A percentile compares a stretch with the other conserved stretches of the same genome.
phyloP scores from a whole-genome alignment of 2,113 vertebrate genomes.

The Nothobranchius kuhntae region DNA sequence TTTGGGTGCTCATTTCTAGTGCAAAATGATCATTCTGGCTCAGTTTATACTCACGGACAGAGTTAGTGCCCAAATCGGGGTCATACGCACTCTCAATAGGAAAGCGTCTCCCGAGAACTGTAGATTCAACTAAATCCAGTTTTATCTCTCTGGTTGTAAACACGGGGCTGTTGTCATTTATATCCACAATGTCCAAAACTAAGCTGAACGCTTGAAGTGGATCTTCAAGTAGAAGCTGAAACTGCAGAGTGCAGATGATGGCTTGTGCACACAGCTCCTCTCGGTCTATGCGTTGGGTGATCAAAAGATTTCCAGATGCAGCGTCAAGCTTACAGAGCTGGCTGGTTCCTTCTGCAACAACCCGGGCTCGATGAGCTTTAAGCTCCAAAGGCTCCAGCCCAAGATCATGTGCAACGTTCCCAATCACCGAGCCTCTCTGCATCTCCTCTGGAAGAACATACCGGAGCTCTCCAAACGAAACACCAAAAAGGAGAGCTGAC shows the following conservation, averaged over 20 bases:
- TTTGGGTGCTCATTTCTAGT: conserved; percentile 75
- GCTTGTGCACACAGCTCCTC: conserved; percentile 75
- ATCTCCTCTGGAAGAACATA: conserved; percentile 77
- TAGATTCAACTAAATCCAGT: conserved; percentile 81
- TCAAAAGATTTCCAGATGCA: conserved; percentile 72
- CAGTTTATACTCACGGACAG: conserved; percentile 78
- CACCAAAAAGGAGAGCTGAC: conserved; percentile 29
- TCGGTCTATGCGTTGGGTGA: conserved; percentile 76
- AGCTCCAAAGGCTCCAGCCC: conserved; percentile 60
- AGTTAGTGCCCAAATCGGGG: conserved; percentile 80
- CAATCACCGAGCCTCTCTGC: conserved; percentile 68
- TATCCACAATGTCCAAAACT: conserved; percentile 73
- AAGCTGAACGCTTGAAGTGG: conserved; percentile 73
- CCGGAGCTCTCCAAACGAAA: conserved; percentile 64
- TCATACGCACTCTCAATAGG: conserved; percentile 81
- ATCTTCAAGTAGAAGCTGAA: conserved; percentile 75
- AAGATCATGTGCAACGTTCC: conserved; percentile 73
- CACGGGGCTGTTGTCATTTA: conserved; percentile 78
- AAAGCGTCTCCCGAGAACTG: conserved; percentile 73
- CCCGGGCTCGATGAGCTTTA: conserved; percentile 61
- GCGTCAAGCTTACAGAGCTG: conserved; percentile 73
- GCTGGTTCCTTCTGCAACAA: conserved; percentile 69
- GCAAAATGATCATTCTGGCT: conserved; percentile 80
- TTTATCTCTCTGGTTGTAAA: conserved; percentile 67
- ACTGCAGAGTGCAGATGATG: conserved; percentile 62